Evolutionary conservation across 1,140 invertebrate species (phyloP).

Genomic region (Diachasma alloeum): DNA sequence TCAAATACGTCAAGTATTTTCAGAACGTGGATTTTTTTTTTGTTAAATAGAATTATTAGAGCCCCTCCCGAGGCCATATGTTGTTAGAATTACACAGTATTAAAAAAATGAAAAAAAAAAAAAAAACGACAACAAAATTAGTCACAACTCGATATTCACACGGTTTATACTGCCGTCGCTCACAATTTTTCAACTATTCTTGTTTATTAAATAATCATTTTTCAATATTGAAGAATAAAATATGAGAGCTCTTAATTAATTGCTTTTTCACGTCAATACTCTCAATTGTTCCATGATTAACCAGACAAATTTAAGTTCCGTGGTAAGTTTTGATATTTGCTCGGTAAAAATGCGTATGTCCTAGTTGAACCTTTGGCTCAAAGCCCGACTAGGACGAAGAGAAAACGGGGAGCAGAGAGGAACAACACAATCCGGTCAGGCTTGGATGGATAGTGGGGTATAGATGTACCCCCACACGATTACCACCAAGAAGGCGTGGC

Average conservation of each 20-base stretch:
- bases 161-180: not conserved
- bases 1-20: not conserved
- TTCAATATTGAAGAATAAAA: not conserved
- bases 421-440: slow-evolving; percentile 1
- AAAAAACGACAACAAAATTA: not conserved
- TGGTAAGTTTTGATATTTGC: not conserved
- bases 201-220: not conserved
- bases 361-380: not conserved
- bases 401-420: slow-evolving; percentile 2
- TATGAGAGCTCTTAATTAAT: not conserved
- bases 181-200: not conserved
- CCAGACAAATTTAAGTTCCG: not conserved
- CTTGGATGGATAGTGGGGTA: not conserved
- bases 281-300: not conserved
- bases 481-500: not conserved
- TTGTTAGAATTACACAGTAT: not conserved
- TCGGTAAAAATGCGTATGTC: not conserved
- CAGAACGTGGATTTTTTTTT: not conserved
- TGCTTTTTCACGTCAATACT: not conserved
- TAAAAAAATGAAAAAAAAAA: not conserved
- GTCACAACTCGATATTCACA: not conserved
- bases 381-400: not conserved
- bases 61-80: not conserved
- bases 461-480: not conserved
- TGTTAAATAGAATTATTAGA: not conserved